Evolutionary conservation across 2,797 vertebrate species (phyloP).

Genomic region (Acropternis orthonyx): DNA sequence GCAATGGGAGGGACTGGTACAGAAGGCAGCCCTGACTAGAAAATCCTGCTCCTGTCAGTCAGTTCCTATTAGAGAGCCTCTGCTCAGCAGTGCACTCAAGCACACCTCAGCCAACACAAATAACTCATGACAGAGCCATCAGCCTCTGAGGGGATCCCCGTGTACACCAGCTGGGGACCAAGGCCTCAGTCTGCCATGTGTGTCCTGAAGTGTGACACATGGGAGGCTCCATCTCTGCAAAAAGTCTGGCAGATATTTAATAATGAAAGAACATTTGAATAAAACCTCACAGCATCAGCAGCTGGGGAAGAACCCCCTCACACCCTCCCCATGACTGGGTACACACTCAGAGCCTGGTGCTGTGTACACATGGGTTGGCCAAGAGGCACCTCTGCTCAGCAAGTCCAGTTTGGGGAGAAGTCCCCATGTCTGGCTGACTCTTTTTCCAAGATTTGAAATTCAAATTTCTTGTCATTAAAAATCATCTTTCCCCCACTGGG

Average conservation of each 20-base stretch:
- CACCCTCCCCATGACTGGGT: no score
- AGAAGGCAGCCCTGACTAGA: not conserved
- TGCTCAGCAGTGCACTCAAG: not conserved
- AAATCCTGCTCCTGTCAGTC: not conserved
- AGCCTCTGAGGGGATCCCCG: not conserved
- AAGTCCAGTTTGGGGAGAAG: not conserved
- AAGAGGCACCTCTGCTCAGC: not conserved
- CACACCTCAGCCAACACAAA: not conserved
- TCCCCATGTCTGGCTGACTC: not conserved
- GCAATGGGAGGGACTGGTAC: not conserved
- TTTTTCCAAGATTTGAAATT: constrained; percentile 8
- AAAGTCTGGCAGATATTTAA: not conserved
- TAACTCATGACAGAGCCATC: not conserved
- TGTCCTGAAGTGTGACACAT: not conserved
- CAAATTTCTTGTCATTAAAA: constrained; percentile 15
- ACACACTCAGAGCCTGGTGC: not conserved
- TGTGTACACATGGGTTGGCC: not conserved
- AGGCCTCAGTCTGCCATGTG: not conserved
- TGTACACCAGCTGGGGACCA: not conserved
- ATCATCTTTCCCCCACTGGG: not conserved
- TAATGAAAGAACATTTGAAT: not conserved
- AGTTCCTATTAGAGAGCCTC: not conserved
- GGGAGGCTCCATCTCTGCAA: not conserved
- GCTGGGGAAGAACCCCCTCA: not conserved
- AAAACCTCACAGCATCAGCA: not conserved